These are phyloP conservation scores for Erpobdella octoculata DNA, from an alignment of 2,888 invertebrate species.

Conservation along the genomic window DNA sequence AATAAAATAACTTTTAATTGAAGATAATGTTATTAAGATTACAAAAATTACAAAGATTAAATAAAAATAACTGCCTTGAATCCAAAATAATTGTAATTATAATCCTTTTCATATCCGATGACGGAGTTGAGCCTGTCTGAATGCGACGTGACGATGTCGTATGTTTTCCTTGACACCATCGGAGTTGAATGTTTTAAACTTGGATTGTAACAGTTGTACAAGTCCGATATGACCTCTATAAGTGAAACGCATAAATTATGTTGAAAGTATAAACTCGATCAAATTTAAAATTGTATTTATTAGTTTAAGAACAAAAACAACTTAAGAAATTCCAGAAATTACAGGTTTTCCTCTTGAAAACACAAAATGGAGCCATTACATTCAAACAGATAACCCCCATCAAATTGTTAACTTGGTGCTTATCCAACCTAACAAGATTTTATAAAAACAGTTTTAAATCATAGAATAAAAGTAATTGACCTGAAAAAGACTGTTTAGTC, in stretches of 20 bases:
- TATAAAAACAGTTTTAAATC: background rate
- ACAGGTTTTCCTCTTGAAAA: background rate
- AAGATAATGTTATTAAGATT: background rate
- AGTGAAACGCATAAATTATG: background rate
- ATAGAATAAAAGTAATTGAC: constrained; percentile 39
- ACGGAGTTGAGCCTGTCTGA: constrained; percentile 84
- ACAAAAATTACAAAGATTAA: background rate
- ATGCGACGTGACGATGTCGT: constrained; percentile 73
- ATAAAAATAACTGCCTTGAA: constrained; percentile 62
- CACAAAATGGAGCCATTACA: background rate
- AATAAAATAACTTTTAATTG: too few relatives aligned
- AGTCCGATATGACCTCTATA: constrained; percentile 74
- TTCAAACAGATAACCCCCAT: background rate
- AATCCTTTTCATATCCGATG: constrained; percentile 93
- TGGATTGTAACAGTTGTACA: constrained; percentile 68
- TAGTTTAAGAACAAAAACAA: too few relatives aligned
- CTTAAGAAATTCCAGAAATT: background rate
- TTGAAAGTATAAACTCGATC: too few relatives aligned
- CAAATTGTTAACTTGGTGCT: background rate
- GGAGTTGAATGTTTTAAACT: constrained; percentile 67
- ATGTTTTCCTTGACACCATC: constrained; percentile 76
- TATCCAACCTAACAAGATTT: too few relatives aligned
- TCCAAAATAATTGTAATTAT: constrained; percentile 95
- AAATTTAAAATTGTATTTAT: too few relatives aligned
- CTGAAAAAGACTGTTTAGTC: constrained; percentile 77